Base-by-base conservation (phyloP, 1,140 invertebrate genomes). In the Macrobrachium nipponense region DNA sequence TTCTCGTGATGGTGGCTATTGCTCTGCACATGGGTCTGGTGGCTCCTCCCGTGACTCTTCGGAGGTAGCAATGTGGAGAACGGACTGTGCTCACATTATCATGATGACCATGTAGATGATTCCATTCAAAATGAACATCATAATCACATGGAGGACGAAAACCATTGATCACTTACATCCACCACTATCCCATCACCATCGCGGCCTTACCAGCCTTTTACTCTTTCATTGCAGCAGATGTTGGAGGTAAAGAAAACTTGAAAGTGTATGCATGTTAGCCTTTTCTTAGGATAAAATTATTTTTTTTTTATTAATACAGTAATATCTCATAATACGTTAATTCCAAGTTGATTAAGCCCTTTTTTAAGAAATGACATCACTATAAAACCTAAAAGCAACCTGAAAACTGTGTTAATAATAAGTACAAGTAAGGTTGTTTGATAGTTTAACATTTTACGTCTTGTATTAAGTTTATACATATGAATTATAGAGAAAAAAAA, bases 31-130 rank as follows among this genome's bases (percentile, higher is more conserved):
- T 27, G 79, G 90, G 91, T 97, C 84, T 95, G 97, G 91, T 91
- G 96, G 62, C 91, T 97, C 0, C 96, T 95, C 90, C 94, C 96
- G 87, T 95, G 97, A 92, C 92, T 97, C 75, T 94, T 94, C 58
- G 94, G 95, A 85, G 96, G 88, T 89, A 61, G 86, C 87, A n/a
- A n/a, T 89, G 88, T 59, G 81, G 88, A 6, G 86, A 87, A 43
- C n/a, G 87, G 86, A 20, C 79, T 87, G 4, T 87, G 88, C 66
- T 81, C 88, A n/a, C 86, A 87, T 66, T 85, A 80, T 60, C 83
- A 87, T 72, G 78, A 81, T 51, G 76, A 82, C 64, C 70, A 77
- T 44, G 77, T 82, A 70, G 86, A 87, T 51, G 77, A 88, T 15
- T 73, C 64, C 43, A 23, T 23, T 12, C 51, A 68, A 27, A 72